Base-by-base conservation (phyloP, 2,113 vertebrate species). In the Varanus salvator region DNA sequence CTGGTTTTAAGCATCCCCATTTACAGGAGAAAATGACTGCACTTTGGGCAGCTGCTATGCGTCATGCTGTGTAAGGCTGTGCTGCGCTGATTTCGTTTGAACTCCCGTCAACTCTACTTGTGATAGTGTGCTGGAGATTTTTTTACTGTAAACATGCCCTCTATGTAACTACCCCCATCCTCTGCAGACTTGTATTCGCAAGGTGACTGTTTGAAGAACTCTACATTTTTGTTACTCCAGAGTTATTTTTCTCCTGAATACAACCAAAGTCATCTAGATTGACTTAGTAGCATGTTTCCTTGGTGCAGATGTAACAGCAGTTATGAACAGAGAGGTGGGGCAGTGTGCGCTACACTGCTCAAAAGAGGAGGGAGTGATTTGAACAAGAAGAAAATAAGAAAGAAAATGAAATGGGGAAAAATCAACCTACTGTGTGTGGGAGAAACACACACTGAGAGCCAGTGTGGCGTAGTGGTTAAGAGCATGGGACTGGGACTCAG, bases 11-110 rank as follows among this genome's bases (percentile, higher is more conserved):
- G 52, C 80, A 64, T 72, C 48, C 80, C 48, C 48, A 9, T 84
- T 89, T 50, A 75, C 71, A 64, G 57, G 15, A 89, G 69, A 75
- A 89, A 88, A 88, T 48, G 68, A 88, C 50, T 72, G 60, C 44
- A 81, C 50, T 81, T 81, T 71, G 25, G 74, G 29, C 87, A 19
- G 54, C 31, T n/a, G 38, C 69, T 74, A 66, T 50, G 71, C 34
- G 17, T 38, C 80, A 64, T 75, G 80, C 71, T 82, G 87, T 80
- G 86, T 12, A 80, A 50, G 57, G 50, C 57, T 31, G 68, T 15
- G 54, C 68, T 66, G 44, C 6, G 8, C 80, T 84, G 83, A 89
- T 78, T 89, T 85, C 82, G 71, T 85, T 48, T 85, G 80, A 85
- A 66, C 74, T 84, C 80, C 82, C 66, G 60, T 89, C 34, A 75